These are phyloP conservation scores for Pterocles gutturalis DNA, from an alignment of 2,113 vertebrate species.

Conservation along the genomic window DNA sequence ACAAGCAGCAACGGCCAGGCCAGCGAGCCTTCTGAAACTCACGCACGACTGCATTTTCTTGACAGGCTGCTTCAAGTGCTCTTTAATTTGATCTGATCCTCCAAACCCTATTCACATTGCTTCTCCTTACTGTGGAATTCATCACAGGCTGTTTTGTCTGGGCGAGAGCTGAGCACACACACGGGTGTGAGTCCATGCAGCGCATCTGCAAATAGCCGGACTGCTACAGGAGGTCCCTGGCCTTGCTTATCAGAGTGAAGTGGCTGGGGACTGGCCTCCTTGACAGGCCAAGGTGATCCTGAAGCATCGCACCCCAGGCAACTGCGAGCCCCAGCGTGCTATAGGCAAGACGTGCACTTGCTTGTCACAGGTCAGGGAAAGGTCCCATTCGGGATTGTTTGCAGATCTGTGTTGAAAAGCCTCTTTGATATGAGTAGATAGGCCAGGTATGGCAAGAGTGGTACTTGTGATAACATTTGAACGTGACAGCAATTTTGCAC, in stretches of 20 bases:
- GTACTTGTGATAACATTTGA: not conserved
- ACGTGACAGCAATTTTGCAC: not conserved
- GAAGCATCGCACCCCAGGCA: not conserved
- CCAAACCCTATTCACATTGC: not conserved
- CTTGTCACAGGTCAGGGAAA: not conserved
- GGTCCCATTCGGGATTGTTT: not conserved
- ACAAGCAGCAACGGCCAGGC: not conserved
- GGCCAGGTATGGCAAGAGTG: not conserved
- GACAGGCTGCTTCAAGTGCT: constrained; percentile 14
- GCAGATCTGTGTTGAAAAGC: not conserved
- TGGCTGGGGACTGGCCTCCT: not conserved
- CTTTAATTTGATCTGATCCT: constrained; percentile 9
- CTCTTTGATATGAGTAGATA: not conserved
- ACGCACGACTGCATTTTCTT: not conserved
- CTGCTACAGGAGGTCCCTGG: not conserved
- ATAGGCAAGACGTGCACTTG: accelerated
- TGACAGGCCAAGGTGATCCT: not conserved
- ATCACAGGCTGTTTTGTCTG: not conserved
- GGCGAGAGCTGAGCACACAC: not conserved
- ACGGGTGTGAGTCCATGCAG: not conserved
- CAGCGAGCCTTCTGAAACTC: not conserved
- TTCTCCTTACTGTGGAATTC: not conserved
- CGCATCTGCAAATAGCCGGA: not conserved
- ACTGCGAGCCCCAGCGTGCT: not conserved
- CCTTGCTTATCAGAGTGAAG: not conserved